Evolutionary conservation across 2,797 vertebrate species (phyloP), one percentile per base, ranked within the genome.

Genomic region (Thunnus albacares): DNA sequence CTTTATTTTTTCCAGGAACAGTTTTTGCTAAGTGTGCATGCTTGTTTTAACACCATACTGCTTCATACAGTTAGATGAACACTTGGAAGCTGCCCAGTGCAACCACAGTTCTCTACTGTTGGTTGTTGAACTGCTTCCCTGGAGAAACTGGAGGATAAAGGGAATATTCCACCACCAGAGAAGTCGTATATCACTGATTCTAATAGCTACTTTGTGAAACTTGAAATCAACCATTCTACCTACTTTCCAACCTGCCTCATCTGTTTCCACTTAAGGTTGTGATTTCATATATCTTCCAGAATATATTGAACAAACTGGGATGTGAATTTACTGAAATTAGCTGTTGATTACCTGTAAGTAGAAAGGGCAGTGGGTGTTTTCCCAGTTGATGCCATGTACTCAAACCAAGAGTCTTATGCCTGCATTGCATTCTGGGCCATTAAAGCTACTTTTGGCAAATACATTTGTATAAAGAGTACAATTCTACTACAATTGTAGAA

Each of bases 131-230:
- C 38, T 1, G 14, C 17, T 35, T 68, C 66, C 64, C 45, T 69
- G 45, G 10, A n/a, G n/a, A 74, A 73, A 53, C 61, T 71, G n/a
- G 24, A 75, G 49, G 45, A 72, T 66, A 30, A 49, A 56, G 20
- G 6, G 33, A 35, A 73, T 73, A 28, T 76, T 80, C 47, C 47
- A 71, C 20, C 12, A 15, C 12, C 7, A 45, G 24, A 82, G 38
- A 53, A 58, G 24, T 58, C 43, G 20, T 66, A 64, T 17, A 60
- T 70, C 35, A 73, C 6, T 47, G 4, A 61, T 67, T 45, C 41
- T 41, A 43, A 67, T 47, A 49, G 49, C 26, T 38, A 56, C 30
- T 73, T 60, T 33, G 28, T 49, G 35, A 75, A 49, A 74, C 22
- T 43, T 66, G 47, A 59, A 60, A 57, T 58, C 61, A 45, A 52